Evolutionary conservation across 2,888 invertebrate species (phyloP).

Genomic region (Chironomus riparius): DNA sequence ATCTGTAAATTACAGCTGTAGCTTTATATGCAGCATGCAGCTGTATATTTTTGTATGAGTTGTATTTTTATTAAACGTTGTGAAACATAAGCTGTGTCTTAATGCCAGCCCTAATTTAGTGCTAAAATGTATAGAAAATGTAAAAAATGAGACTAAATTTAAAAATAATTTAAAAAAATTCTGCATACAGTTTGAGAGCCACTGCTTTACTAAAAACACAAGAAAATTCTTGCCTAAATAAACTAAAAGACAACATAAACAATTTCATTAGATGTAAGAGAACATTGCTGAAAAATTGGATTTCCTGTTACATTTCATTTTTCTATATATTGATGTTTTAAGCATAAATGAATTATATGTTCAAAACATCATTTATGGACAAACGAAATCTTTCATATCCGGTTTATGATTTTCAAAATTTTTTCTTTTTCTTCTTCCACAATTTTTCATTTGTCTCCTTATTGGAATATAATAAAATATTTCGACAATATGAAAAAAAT

Average conservation of each 20-base stretch:
- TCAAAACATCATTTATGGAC: neutral
- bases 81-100: too few relatives aligned
- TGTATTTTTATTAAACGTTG: too few relatives aligned
- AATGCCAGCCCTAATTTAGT: too few relatives aligned
- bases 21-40: too few relatives aligned
- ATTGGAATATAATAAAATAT: neutral
- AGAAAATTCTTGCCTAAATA: neutral
- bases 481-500: neutral
- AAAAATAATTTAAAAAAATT: too few relatives aligned
- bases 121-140: too few relatives aligned
- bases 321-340: neutral
- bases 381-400: conserved; percentile 13
- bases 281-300: conserved; percentile 8
- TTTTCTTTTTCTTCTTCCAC: conserved; percentile 1
- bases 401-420: conserved; percentile 24
- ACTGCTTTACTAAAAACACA: too few relatives aligned
- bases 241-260: neutral
- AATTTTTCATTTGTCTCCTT: neutral
- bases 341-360: too few relatives aligned
- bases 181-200: too few relatives aligned
- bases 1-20: too few relatives aligned
- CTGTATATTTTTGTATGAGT: too few relatives aligned
- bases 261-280: neutral
- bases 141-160: too few relatives aligned
- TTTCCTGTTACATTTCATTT: conserved; percentile 2